Evolutionary conservation across 1,140 invertebrate species (phyloP).

Genomic region (Drosophila ananassae): DNA sequence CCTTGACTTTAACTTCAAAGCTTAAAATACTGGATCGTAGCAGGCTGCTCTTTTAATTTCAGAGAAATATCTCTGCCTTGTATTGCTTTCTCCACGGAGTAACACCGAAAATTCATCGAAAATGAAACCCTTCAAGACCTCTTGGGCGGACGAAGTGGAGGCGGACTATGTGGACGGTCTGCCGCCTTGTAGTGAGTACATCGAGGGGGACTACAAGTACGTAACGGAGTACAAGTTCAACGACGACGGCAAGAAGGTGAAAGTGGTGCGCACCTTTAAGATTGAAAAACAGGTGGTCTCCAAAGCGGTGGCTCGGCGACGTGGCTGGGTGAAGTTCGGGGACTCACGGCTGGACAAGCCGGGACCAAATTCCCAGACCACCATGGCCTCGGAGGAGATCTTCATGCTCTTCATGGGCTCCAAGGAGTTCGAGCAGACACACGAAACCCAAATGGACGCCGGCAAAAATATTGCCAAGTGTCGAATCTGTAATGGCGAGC

Average conservation of each 20-base stretch:
- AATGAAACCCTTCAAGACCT: constrained; percentile 89
- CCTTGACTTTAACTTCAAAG: not conserved
- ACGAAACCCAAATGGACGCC: constrained; percentile 87
- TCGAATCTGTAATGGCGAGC: constrained; percentile 96
- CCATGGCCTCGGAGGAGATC: constrained; percentile 97
- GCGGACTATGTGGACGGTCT: constrained; percentile 90
- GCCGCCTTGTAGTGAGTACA: constrained; percentile 91
- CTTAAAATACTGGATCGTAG: not conserved
- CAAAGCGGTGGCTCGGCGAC: constrained; percentile 94
- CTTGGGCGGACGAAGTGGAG: constrained; percentile 97
- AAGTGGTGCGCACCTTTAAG: constrained; percentile 95
- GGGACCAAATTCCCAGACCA: constrained; percentile 98
- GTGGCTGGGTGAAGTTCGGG: constrained; percentile 98
- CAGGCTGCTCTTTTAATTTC: not conserved
- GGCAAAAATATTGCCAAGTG: constrained; percentile 93
- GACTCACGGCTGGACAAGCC: constrained; percentile 94
- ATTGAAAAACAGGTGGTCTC: constrained; percentile 95
- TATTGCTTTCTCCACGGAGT: not conserved
- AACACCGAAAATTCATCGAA: not conserved
- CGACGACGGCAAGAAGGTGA: constrained; percentile 94
- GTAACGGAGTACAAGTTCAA: constrained; percentile 96
- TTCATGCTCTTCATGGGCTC: constrained; percentile 95
- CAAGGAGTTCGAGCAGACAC: constrained; percentile 92
- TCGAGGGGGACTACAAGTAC: constrained; percentile 94
- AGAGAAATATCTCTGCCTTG: not conserved